Evolutionary conservation across 2,888 invertebrate genomes (phyloP), one percentile per base, ranked within the genome.

Genomic region (Cheilosia vernalis): DNA sequence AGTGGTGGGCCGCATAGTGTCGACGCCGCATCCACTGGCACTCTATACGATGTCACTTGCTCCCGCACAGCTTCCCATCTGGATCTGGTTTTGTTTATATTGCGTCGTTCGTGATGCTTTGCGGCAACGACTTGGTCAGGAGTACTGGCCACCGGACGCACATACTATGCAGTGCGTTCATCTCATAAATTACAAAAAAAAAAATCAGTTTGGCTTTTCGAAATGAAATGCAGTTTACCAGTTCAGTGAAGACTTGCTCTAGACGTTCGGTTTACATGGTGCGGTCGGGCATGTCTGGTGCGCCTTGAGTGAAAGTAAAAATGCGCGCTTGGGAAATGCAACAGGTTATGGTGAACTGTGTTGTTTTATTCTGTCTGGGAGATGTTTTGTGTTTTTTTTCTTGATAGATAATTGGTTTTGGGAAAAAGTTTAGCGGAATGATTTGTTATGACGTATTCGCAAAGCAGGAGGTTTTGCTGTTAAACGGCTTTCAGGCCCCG

Each of bases 151-250:
- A 40, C 27, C 37, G 55, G 66, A 61, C 49, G n/a, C 40, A 27
- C 40, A 24, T 44, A 56, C 60, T 77, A 19, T 27, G 19, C 53
- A 56, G 66, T 77, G 80, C 70, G 80, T 85, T 76, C 70, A 66
- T 56, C 60, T 70, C 67, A 53, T 76, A 72, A 81, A 81, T 77
- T 42, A 33, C 17, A n/a, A 33, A 51, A 47, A n/a, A 19, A 47
- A 24, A 58, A 73, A 55, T 17, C 27, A 13, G 19, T 13, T 17
- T 58, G 55, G 72, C 60, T 66, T 70, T 47, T 47, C 1, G 37
- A 69, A 74, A 84, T 85, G 58, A 85, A 81, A 85, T 77, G 81
- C 81, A 81, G 85, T 85, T 85, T 80, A 85, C 66, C 85, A 76
- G 80, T 76, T 66, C 73, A 69, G 63, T 76, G 70, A 76, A 66